phyloP scores from a whole-genome alignment of 2,113 vertebrate genomes.

The Chascanopsetta lugubris region DNA sequence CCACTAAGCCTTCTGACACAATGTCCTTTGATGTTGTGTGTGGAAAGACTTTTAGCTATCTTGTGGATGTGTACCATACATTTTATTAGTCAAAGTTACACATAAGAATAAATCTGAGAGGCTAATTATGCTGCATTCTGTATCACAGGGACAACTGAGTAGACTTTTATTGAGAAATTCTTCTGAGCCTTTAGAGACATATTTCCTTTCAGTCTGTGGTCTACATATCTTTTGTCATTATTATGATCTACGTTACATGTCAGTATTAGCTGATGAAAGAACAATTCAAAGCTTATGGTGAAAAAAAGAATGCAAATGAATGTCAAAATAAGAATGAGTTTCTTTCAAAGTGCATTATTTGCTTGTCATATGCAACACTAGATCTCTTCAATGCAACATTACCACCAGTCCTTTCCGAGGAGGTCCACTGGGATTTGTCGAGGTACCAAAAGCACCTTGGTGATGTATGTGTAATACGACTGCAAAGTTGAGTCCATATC shows the following conservation, averaged over 20 bases:
- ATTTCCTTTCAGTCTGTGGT: neutral
- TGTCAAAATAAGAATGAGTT: no score
- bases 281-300: neutral
- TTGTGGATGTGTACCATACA: slow-evolving; percentile 23
- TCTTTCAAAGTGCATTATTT: no score
- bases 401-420: no score
- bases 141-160: slow-evolving; percentile 5
- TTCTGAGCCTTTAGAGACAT: neutral
- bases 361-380: no score
- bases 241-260: neutral
- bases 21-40: slow-evolving; percentile 59
- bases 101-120: slow-evolving; percentile 12
- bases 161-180: neutral
- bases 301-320: neutral
- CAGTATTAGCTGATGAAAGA: neutral
- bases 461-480: no score
- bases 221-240: no score
- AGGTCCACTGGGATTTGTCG: no score
- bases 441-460: no score
- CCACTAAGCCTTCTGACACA: slow-evolving; percentile 60
- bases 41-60: slow-evolving; percentile 9
- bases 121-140: neutral
- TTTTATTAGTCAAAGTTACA: slow-evolving; percentile 22
- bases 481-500: no score
- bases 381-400: no score